Evolutionary conservation across 2,797 vertebrate species (phyloP).

Genomic region (Chiloscyllium punctatum): DNA sequence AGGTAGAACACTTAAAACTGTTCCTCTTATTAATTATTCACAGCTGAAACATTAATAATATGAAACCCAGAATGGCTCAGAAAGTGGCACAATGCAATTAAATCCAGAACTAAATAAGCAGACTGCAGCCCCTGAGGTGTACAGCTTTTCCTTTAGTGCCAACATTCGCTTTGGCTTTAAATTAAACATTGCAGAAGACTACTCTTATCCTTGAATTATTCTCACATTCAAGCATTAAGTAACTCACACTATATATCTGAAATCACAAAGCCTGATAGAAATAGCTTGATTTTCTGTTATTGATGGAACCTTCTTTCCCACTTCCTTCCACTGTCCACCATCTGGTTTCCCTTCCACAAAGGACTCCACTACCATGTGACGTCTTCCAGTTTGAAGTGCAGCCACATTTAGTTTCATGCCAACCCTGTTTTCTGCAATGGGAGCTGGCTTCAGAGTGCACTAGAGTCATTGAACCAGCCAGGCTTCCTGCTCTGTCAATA

Average conservation of each 20-base stretch:
- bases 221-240: background rate
- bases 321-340: background rate
- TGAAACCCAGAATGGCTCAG: background rate
- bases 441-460: background rate
- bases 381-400: background rate
- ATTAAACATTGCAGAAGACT: background rate
- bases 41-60: background rate
- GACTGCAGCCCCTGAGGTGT: background rate
- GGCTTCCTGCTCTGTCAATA: too few species aligned
- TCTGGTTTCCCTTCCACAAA: too few species aligned
- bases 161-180: background rate
- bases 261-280: background rate
- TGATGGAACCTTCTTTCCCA: background rate
- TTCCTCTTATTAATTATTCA: conserved; percentile 5
- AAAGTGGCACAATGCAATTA: conserved; percentile 4
- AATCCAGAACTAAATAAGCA: background rate
- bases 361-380: too few species aligned
- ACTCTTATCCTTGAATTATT: background rate
- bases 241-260: background rate
- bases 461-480: background rate
- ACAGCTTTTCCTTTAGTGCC: background rate
- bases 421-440: background rate
- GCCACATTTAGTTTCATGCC: background rate
- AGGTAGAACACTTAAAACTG: background rate
- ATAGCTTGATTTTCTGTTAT: background rate